phyloP scores from a whole-genome alignment of 2,113 vertebrate genomes.

The Poecile atricapillus region DNA sequence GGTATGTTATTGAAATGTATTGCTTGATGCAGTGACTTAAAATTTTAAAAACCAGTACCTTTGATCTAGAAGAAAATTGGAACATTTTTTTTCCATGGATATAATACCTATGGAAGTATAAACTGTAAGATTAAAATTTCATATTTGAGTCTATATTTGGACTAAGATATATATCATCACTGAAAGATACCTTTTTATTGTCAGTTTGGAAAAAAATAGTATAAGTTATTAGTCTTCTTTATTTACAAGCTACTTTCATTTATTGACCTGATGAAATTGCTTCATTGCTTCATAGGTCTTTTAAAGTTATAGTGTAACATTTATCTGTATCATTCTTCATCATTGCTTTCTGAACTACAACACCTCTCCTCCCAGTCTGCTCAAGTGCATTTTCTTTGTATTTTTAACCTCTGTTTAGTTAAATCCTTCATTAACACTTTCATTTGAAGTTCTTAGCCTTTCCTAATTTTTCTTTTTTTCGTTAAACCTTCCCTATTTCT shows the following conservation, averaged over 20 bases:
- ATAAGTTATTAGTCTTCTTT: neutral
- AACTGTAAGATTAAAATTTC: neutral
- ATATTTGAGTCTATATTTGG: neutral
- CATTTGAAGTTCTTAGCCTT: neutral
- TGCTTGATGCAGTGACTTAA: neutral
- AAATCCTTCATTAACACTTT: neutral
- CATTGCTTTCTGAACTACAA: neutral
- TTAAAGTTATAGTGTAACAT: neutral
- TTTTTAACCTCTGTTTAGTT: neutral
- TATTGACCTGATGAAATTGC: neutral
- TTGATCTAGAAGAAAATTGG: neutral
- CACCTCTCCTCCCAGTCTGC: neutral
- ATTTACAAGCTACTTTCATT: neutral
- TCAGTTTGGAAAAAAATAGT: neutral
- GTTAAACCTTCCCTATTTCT: neutral
- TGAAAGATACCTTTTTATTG: neutral
- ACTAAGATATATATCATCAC: neutral
- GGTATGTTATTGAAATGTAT: constrained; percentile 75
- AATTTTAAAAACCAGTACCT: neutral
- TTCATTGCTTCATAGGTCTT: neutral
- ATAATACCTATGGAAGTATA: neutral
- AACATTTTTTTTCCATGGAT: neutral
- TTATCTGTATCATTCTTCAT: neutral
- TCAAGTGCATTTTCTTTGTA: neutral
- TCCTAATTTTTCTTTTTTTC: neutral